Conservation (phyloP, 2,797 vertebrate genomes). For the Aratinga solstitialis region DNA sequence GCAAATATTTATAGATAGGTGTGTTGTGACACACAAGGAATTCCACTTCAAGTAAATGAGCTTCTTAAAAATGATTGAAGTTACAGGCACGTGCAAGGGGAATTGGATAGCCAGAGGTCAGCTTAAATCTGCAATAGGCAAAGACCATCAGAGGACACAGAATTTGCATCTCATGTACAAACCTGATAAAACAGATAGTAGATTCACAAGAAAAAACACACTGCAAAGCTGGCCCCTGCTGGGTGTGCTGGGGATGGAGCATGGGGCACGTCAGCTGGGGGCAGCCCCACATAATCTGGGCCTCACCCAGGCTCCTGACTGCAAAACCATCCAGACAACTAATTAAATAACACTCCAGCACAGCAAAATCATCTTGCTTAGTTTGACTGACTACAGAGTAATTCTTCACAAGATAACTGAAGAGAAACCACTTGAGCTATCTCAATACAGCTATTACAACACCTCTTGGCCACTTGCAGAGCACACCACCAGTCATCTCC, state of each 20-base stretch:
- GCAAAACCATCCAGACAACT: neutral
- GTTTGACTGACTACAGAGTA: neutral
- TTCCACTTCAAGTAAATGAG: neutral
- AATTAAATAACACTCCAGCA: neutral
- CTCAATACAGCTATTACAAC: neutral
- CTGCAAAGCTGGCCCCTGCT: neutral
- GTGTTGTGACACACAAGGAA: neutral
- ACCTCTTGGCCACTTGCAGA: neutral
- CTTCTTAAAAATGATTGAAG: neutral
- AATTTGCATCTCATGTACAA: neutral
- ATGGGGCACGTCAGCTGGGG: rapidly evolving
- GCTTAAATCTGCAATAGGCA: neutral
- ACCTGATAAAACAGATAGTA: rapidly evolving
- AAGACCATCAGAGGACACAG: neutral
- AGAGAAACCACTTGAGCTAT: neutral
- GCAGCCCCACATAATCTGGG: rapidly evolving
- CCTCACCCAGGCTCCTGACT: neutral
- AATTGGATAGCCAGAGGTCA: neutral
- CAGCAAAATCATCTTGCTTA: neutral
- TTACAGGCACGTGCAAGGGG: neutral
- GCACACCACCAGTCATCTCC: neutral
- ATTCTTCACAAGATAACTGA: neutral
- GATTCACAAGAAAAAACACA: neutral
- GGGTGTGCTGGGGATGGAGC: neutral
- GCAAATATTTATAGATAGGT: neutral